Evolutionary conservation across 1,140 invertebrate genomes (phyloP), one percentile per base, ranked within the genome.

Genomic region (Bicyclus anynana): DNA sequence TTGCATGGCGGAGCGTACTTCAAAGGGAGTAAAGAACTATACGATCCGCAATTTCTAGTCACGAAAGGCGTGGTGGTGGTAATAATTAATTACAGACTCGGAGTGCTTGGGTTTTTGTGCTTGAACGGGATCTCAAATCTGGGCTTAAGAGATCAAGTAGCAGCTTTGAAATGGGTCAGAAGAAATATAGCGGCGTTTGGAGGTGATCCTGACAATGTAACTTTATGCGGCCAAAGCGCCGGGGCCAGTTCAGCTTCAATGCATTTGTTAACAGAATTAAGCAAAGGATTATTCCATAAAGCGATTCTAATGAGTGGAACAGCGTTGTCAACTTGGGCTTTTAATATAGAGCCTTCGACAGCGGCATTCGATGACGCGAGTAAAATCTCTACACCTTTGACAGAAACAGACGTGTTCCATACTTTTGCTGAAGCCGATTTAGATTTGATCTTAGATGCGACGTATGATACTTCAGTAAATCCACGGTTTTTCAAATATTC

Each of bases 1-100:
- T 80, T 93, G 14, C 91, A 93, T 62, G 91, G 90, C 2, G 93
- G 92, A 52, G 55, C 59, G 1, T 92, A 91, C 40, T 82, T 73
- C 54, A 85, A 89, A 29, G 89, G 88, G 10, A 87, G 89, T 37
- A 86, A 89, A 49, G 72, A 76, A 23, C 53, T 90, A 2, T 91
- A 88, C 48, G 85, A 91, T 18, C 61, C 61, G 16, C 23, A 63
- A 47, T 63, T 53, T 51, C 47, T 77, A 48, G 70, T 71, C 63
- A 61, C 53, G 16, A 75, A 72, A 29, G 67, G 71, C 40, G 61
- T 71, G 0, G 23, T 80, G 14, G 67, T 67, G 10, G 69, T 82
- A 2, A 73, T 66, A 14, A 62, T 74, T 18, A 77, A 77, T 49
- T 76, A 80, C 53, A 75, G 71, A 59, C 47, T 78, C 2, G 69